Base-by-base conservation (phyloP, 2,113 vertebrate genomes). In the Oplegnathus fasciatus region DNA sequence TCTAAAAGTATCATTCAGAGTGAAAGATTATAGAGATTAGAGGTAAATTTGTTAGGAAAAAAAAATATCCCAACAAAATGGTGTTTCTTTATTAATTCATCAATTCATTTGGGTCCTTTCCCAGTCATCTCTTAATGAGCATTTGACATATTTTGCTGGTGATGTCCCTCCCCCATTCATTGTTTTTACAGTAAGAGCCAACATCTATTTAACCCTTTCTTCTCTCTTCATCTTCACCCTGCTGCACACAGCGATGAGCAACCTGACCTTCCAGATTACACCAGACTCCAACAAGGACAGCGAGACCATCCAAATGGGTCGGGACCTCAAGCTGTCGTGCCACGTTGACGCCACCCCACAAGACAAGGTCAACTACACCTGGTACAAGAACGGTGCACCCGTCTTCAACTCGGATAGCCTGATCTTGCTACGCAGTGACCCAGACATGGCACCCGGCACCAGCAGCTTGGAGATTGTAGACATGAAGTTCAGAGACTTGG, bases 231-330 rank as follows among this genome's bases (percentile, higher is more conserved):
- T 72, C 40, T 73, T 32, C n/a, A 30, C 26, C 44, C 14, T 1
- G 15, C 9, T 15, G 13, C 18, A 76, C 60, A 40, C 80, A 99
- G 98, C 96, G 37, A 97, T 99, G 97, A 96, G 92, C 93, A 99
- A 99, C 8, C 94, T 97, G 88, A 99, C 98, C 0, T 99, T 99
- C 95, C 98, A 99, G 90, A 99, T 99, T 87, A 99, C 98, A 0
- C 98, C 98, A 0, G 98, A 99, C 65, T 96, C 97, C 88, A 99
- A 98, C 96, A 99, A 99, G 91, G 98, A 99, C 91, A 97, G 98
- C 0, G 98, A 99, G 93, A 98, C 95, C 91, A 98, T 99, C 91
- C 98, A 99, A 89, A 96, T 99, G 94, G 97, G 97, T 46, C 97
- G 98, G 54, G 98, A 99, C 92, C 96, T 99, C 94, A 99, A 99